A percentile compares a stretch with the other conserved stretches of the same genome.
phyloP scores from a whole-genome alignment of 2,888 invertebrate genomes.

The Xylota sylvarum region DNA sequence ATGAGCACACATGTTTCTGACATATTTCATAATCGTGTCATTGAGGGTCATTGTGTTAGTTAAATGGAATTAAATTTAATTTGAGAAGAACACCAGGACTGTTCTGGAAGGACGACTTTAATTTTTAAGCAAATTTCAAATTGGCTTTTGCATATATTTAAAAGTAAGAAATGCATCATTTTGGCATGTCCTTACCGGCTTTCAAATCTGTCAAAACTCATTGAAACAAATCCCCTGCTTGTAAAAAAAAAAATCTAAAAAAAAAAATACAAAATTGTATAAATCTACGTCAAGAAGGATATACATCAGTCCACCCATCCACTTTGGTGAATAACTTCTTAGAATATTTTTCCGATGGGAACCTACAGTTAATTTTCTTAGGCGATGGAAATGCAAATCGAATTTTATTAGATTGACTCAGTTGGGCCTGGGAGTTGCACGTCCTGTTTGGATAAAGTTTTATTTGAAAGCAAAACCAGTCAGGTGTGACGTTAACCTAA shows the following conservation, averaged over 20 bases:
- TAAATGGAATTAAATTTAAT: slow-evolving; percentile 52
- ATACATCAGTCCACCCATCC: not conserved
- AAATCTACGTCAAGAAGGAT: not conserved
- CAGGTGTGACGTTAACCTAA: slow-evolving; percentile 26
- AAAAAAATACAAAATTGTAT: no score
- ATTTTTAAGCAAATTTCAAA: not conserved
- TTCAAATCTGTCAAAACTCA: no score
- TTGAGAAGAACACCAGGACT: slow-evolving; percentile 1
- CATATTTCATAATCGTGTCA: slow-evolving; percentile 57
- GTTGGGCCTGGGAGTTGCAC: not conserved
- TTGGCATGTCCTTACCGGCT: no score
- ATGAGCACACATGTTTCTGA: slow-evolving; percentile 61
- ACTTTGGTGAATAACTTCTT: not conserved
- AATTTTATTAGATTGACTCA: slow-evolving; percentile 19
- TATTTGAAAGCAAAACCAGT: slow-evolving; percentile 4
- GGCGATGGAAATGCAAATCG: not conserved
- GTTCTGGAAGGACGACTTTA: not conserved
- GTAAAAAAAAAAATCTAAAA: no score
- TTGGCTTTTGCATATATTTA: not conserved
- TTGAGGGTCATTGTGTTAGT: slow-evolving; percentile 59
- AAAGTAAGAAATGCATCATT: not conserved
- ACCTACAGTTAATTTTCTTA: not conserved
- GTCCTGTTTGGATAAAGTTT: not conserved
- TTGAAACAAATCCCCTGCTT: no score
- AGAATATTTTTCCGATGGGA: not conserved